Conservation (phyloP, 2,888 invertebrate species). For the Leptinotarsa peninsularis region DNA sequence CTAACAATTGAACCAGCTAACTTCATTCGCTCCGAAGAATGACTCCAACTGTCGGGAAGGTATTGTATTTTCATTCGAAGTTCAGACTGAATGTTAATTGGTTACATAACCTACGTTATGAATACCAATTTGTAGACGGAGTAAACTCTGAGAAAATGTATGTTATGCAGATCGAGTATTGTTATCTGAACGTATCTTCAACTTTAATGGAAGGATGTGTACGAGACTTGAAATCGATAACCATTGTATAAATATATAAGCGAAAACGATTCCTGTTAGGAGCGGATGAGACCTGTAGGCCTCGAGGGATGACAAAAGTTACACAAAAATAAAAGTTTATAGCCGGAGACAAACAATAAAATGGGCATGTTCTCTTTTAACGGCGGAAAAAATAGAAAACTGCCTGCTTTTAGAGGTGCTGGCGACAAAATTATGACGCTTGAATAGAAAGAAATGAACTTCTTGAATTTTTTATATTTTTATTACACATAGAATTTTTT, state of each 20-base stretch:
- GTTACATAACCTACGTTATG: constrained; percentile 40
- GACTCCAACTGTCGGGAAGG: constrained; percentile 30
- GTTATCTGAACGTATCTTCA: constrained; percentile 26
- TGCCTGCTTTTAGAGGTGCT: too few relatives aligned
- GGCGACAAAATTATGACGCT: too few relatives aligned
- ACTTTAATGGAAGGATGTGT: constrained; percentile 33
- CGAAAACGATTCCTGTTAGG: not conserved
- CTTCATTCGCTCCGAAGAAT: constrained; percentile 19
- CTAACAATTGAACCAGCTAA: not conserved
- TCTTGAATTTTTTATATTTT: too few relatives aligned
- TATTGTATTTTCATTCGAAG: constrained; percentile 31
- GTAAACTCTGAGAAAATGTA: constrained; percentile 36
- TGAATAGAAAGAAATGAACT: too few relatives aligned
- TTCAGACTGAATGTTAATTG: constrained; percentile 41
- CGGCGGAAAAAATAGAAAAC: not conserved
- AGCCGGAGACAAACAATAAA: not conserved
- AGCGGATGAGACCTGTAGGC: not conserved
- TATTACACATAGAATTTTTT: too few relatives aligned
- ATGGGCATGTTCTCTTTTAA: not conserved
- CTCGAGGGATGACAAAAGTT: not conserved
- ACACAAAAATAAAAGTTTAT: constrained; percentile 17
- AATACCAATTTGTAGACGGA: constrained; percentile 40
- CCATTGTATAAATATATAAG: constrained; percentile 33
- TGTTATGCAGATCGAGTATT: constrained; percentile 40
- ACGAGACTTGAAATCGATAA: constrained; percentile 37